Conservation (phyloP, 2,888 invertebrate genomes). For the Keiferia lycopersicella region DNA sequence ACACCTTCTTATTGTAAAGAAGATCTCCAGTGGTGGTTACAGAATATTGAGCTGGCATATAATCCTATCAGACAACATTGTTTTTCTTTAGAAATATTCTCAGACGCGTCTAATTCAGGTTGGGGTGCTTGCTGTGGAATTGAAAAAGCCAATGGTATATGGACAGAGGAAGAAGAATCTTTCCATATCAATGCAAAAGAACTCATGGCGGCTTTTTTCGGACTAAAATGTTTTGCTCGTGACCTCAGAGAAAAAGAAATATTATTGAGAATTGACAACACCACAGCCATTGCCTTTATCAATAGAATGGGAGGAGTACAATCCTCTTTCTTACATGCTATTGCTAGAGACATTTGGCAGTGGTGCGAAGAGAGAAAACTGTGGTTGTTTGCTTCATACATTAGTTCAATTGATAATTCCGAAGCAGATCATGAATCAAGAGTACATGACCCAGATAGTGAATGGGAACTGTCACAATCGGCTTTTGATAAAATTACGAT, state of each 20-base stretch:
- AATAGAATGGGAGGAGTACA: constrained; percentile 24
- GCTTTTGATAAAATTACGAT: constrained; percentile 7
- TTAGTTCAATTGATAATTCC: constrained; percentile 5
- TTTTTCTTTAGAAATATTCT: not conserved
- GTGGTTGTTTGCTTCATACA: constrained; percentile 13
- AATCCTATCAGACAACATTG: not conserved
- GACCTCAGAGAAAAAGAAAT: constrained; percentile 9
- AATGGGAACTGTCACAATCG: constrained; percentile 16
- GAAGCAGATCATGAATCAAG: constrained; percentile 17
- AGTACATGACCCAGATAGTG: not conserved
- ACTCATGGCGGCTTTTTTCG: constrained; percentile 21
- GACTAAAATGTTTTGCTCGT: constrained; percentile 25
- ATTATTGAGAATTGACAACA: constrained; percentile 26
- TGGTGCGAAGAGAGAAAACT: constrained; percentile 10
- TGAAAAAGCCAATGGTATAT: not conserved
- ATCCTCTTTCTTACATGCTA: constrained; percentile 14
- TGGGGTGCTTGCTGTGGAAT: not conserved
- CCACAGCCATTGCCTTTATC: constrained; percentile 25
- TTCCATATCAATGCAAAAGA: constrained; percentile 12
- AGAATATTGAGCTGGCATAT: not conserved
- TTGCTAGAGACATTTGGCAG: constrained; percentile 21
- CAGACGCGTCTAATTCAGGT: not conserved
- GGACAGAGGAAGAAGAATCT: not conserved
- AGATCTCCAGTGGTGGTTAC: not conserved
- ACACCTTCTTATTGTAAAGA: not conserved